These are phyloP conservation scores for Monoplex corrugatus DNA, from an alignment of 2,888 invertebrate species.

Conservation along the genomic window DNA sequence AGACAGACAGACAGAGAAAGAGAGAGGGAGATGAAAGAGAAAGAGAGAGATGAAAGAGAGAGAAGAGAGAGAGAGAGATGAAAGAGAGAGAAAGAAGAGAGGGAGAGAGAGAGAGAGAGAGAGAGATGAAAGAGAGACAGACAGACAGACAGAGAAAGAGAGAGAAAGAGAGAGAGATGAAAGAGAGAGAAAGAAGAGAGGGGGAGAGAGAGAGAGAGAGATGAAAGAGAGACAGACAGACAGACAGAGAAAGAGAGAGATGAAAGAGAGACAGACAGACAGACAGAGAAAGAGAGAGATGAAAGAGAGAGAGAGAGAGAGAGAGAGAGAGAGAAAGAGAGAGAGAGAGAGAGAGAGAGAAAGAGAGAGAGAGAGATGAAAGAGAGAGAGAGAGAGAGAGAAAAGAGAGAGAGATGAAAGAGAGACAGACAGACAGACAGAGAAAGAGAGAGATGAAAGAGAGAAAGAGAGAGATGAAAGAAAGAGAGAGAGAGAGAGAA, in stretches of 20 bases:
- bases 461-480: neutral
- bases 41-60: too few species aligned
- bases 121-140: neutral
- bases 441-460: neutral
- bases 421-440: neutral
- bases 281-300: neutral
- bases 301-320: constrained; percentile 2
- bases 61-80: too few species aligned
- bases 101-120: too few species aligned
- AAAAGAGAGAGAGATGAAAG: neutral
- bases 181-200: neutral
- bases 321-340: constrained; percentile 14
- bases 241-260: neutral
- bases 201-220: neutral
- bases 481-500: neutral
- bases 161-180: neutral
- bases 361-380: neutral
- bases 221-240: neutral
- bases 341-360: neutral
- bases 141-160: neutral
- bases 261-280: neutral
- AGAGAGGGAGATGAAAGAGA: too few species aligned
- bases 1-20: too few species aligned
- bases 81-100: too few species aligned
- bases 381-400: neutral